Conservation (phyloP, 2,113 vertebrate species). For the Astatoreochromis straeleni region DNA sequence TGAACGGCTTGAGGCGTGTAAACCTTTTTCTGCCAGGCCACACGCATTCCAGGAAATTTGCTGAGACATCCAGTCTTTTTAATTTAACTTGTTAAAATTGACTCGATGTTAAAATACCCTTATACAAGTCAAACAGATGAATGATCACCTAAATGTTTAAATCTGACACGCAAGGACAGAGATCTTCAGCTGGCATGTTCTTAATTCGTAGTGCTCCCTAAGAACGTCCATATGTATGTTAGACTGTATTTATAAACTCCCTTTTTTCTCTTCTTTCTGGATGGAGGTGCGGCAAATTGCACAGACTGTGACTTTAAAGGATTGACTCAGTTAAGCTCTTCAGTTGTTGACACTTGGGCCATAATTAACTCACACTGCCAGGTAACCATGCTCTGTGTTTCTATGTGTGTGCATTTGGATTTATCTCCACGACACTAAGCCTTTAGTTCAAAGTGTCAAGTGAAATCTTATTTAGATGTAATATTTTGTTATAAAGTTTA, state of each 20-base stretch:
- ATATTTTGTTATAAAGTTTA: slow-evolving; percentile 1
- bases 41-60: neutral
- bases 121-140: neutral
- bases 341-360: slow-evolving; percentile 3
- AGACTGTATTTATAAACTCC: neutral
- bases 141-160: neutral
- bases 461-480: neutral
- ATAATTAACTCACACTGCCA: slow-evolving; percentile 1
- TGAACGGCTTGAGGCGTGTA: neutral
- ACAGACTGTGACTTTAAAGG: neutral
- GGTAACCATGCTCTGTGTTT: neutral
- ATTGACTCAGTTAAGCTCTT: slow-evolving; percentile 13
- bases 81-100: slow-evolving; percentile 11
- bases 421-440: neutral
- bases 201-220: neutral
- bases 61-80: neutral
- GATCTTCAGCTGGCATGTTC: neutral
- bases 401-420: neutral
- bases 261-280: neutral
- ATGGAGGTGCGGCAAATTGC: neutral
- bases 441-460: neutral
- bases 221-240: neutral
- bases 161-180: neutral
- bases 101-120: neutral
- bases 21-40: slow-evolving; percentile 1